Evolutionary conservation across 2,888 invertebrate species (phyloP), one percentile per base, ranked within the genome.

Genomic region (Periphyllus acericola): DNA sequence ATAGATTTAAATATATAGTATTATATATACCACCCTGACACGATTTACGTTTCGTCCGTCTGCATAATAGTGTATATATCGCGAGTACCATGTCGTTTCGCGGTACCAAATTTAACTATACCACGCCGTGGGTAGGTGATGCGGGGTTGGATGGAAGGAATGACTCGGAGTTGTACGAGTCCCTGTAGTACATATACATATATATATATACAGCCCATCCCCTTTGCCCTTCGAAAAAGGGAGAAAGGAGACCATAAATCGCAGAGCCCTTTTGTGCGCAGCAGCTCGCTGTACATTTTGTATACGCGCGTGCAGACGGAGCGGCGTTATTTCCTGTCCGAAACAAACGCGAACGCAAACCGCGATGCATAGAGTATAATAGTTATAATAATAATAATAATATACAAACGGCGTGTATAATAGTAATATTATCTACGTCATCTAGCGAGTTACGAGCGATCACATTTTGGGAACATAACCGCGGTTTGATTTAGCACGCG

Each of bases 271-370:
- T 36, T 55, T 36, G 25, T 11, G 34, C 14, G 78, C 71, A 32
- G 71, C 14, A 25, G 11, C 29, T 68, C n/a, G 11, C 11, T 29
- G 68, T n/a, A 25, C 29, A 25, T 71, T 17, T 40, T 68, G n/a
- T 36, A 29, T 32, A 14, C n/a, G n/a, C 52, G 32, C 40, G 75
- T 40, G 36, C 75, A 1, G 40, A 25, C 34, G 60, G 34, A n/a
- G 52, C 46, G 68, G 11, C 85, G 71, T 86, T 55, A 71, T 79
- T 79, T 86, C 86, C 86, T 86, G 86, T 86, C 86, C 85, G 79
- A 79, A 79, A 85, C 85, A 52, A 83, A 66, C 40, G 40, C 72
- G 25, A 76, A 80, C 78, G 78, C 14, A 21, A 21, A 21, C 60
- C 1, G 60, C 60, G 60, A 46, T 5, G 46, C 21, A 25, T 21